Base-by-base conservation (phyloP, 2,113 vertebrate genomes). In the Oostethus manadensis region DNA sequence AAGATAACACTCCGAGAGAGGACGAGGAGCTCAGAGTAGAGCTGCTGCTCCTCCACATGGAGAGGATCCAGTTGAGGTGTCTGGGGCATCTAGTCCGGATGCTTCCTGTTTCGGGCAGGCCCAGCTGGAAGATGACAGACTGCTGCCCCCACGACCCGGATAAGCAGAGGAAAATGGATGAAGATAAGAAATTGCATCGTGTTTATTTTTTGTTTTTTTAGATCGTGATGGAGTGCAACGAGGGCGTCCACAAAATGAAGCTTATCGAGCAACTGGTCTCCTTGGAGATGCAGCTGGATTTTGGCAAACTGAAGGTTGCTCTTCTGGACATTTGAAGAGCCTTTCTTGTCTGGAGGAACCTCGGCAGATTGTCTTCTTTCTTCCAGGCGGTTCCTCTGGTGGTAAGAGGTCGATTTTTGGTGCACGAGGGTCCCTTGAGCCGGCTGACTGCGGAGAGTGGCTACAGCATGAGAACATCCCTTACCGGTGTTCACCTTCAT, bases 281-380 rank as follows among this genome's bases (percentile, higher is more conserved):
- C n/a, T 74, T 92, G 60, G 86, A 90, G 62, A 86, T 84, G 72
- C 73, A 64, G 33, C 60, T 93, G 61, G 87, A 90, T 58, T 93
- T 92, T 49, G 42, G 51, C 44, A 84, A 72, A 35, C 61, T 89
- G 6, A 92, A 92, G 89, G 91, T 92, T 38, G 40, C 1, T 2
- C 4, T 1, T 40, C 3, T 48, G 10, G 1, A 8, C 14, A 40
- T 56, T 47, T 29, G 23, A 4, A 16, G 17, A 48, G 9, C 8
- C 9, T 42, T 8, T 0, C 43, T 22, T 59, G 4, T 23, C 4
- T 58, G 14, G 14, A 53, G 46, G 51, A 51, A 55, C 50, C 45
- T 59, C 1, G 14, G 10, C 15, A 59, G 3, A 38, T 33, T 33
- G 54, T 54, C 14, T 49, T 56, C 43, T 43, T 60, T 18, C 21